Base-by-base conservation (phyloP, 2,888 invertebrate genomes). In the Odontocolon sp. region DNA sequence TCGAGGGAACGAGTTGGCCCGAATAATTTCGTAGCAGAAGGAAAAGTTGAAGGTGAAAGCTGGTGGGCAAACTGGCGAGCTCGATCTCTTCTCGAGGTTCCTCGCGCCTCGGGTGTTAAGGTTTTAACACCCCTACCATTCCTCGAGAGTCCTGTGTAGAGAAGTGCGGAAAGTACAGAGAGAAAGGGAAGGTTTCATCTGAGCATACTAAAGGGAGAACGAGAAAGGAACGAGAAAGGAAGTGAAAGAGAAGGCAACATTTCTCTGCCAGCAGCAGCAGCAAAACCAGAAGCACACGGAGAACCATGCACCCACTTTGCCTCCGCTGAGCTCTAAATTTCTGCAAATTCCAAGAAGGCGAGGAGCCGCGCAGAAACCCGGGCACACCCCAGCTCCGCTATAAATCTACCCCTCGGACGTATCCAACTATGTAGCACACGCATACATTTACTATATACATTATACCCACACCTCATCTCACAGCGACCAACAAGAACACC, bases 331-430 rank as follows among this genome's bases (percentile, higher is more conserved):
- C 81, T 84, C 77, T 83, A 83, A 84, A 87, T 87, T 87, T 87
- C 74, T 81, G 82, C 81, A 83, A 86, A 87, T 87, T 85, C 85
- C 83, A 79, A 78, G 81, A 81, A 80, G 73, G 80, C 80, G 76
- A 81, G 78, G 18, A 72, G 73, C 52, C 77, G 26, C 40, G 31
- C 57, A 45, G 26, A 47, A 40, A 26, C 36, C 66, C 59, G 38
- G 14, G 54, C 47, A 38, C 36, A 81, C 80, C 78, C 79, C 63
- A 75, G 81, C 54, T 71, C 71, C 63, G 57, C 79, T 76, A 83
- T 85, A 86, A 86, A 87, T 86, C 80, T 78, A 78, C 59, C 79
- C 52, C 67, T 68, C 63, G 67, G 74, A 73, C 52, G 68, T 68
- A 71, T 81, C 80, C 76, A 71, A 71, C 79, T 81, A 79, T 75